Evolutionary conservation across 2,888 invertebrate genomes (phyloP).

Genomic region (Bimastos eiseni): DNA sequence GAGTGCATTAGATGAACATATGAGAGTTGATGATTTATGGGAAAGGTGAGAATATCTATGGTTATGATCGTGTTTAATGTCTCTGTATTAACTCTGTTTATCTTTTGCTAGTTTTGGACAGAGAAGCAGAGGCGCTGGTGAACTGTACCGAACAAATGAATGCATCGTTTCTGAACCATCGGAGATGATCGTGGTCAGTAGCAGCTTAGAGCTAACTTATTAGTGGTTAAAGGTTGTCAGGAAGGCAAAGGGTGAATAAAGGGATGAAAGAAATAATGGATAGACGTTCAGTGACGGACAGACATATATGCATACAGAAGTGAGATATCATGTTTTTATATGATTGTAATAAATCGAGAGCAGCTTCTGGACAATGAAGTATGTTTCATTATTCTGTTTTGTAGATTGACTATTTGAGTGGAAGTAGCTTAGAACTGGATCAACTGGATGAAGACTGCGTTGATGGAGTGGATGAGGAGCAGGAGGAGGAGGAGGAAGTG

Average conservation of each 20-base stretch:
- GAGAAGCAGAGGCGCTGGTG: slow-evolving; percentile 72
- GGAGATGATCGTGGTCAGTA: slow-evolving; percentile 84
- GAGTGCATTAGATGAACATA: background rate
- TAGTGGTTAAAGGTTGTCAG: too few species aligned
- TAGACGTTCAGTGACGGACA: too few species aligned
- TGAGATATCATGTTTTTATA: too few species aligned
- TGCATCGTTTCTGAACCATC: slow-evolving; percentile 83
- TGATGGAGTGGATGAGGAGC: background rate
- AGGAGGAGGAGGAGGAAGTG: background rate
- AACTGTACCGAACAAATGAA: slow-evolving; percentile 77
- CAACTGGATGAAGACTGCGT: background rate
- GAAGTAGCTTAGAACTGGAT: background rate
- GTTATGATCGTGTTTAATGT: too few species aligned
- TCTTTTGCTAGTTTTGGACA: background rate
- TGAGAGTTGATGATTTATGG: too few species aligned
- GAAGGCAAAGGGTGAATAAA: too few species aligned
- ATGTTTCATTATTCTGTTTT: background rate
- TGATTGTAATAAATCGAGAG: too few species aligned
- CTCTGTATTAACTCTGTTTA: background rate
- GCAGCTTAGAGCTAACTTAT: too few species aligned
- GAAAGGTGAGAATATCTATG: too few species aligned
- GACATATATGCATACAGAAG: too few species aligned
- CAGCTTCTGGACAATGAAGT: too few species aligned
- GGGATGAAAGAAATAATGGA: too few species aligned
- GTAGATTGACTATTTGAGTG: slow-evolving; percentile 17